These are phyloP conservation scores for Caprella mutica DNA, from an alignment of 2,888 invertebrate genomes.

Conservation along the genomic window DNA sequence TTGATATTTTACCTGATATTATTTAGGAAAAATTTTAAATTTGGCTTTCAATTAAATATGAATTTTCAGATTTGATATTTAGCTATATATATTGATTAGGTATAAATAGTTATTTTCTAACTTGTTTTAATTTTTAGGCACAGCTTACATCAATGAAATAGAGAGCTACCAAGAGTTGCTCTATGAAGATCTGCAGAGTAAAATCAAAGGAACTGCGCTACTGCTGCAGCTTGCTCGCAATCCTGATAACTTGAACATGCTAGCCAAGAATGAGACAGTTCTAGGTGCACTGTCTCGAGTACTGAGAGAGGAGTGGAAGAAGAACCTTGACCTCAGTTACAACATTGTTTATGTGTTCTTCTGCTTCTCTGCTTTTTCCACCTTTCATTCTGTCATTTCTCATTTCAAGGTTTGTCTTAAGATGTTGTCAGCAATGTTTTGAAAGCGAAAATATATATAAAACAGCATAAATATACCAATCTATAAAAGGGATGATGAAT, in stretches of 20 bases:
- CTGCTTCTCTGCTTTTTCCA: slow-evolving; percentile 89
- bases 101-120: too few species aligned
- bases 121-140: background rate
- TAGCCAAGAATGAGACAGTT: slow-evolving; percentile 84
- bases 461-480: too few species aligned
- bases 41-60: too few species aligned
- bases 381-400: slow-evolving; percentile 86
- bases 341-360: slow-evolving; percentile 95
- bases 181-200: slow-evolving; percentile 79
- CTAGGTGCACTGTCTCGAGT: slow-evolving; percentile 91
- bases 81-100: too few species aligned
- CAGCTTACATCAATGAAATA: slow-evolving; percentile 5
- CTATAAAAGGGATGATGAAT: too few species aligned
- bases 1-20: too few species aligned
- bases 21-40: too few species aligned
- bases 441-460: too few species aligned
- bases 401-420: slow-evolving; percentile 97
- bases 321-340: slow-evolving; percentile 88
- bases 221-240: slow-evolving; percentile 84
- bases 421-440: too few species aligned
- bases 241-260: slow-evolving; percentile 83
- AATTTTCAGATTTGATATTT: too few species aligned
- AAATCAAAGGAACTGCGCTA: slow-evolving; percentile 75
- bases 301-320: slow-evolving; percentile 92
- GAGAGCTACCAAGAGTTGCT: slow-evolving; percentile 54